Evolutionary conservation across 2,113 vertebrate genomes (phyloP).

Genomic region (Tragelaphus imberbis): DNA sequence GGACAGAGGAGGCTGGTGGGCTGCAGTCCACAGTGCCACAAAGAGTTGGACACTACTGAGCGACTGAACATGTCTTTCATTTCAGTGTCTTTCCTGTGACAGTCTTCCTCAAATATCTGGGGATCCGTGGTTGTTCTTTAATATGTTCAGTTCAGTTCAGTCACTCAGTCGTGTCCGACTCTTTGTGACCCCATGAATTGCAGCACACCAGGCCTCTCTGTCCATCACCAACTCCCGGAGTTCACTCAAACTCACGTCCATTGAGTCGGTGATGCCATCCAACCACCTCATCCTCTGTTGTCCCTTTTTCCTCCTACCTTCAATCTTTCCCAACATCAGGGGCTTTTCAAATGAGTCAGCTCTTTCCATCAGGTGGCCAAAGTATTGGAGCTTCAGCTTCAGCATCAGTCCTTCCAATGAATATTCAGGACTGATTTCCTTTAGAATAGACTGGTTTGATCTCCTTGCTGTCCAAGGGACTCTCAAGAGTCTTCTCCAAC

Average conservation of each 20-base stretch:
- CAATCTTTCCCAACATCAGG: background rate
- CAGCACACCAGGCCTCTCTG: too few relatives aligned
- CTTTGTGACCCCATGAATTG: too few relatives aligned
- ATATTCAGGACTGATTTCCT: background rate
- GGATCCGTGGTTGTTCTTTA: background rate
- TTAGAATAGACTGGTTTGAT: background rate
- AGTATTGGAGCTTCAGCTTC: background rate
- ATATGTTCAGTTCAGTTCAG: background rate
- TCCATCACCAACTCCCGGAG: too few relatives aligned
- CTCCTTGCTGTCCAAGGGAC: background rate
- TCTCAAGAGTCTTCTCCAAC: background rate
- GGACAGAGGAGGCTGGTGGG: background rate
- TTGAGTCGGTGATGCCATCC: accelerated
- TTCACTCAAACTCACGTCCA: too few relatives aligned
- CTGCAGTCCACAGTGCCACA: background rate
- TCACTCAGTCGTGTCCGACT: accelerated
- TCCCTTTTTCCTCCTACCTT: background rate
- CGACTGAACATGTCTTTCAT: background rate
- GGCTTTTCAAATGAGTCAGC: background rate
- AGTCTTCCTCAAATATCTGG: background rate
- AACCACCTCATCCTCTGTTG: background rate
- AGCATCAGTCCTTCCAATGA: background rate
- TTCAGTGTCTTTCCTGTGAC: background rate
- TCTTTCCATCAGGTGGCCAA: background rate
- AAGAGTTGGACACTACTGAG: background rate